A percentile compares a stretch with the other conserved stretches of the same genome.
Evolutionary conservation across 2,888 invertebrate species (phyloP).

Genomic region (Eilema depressum): DNA sequence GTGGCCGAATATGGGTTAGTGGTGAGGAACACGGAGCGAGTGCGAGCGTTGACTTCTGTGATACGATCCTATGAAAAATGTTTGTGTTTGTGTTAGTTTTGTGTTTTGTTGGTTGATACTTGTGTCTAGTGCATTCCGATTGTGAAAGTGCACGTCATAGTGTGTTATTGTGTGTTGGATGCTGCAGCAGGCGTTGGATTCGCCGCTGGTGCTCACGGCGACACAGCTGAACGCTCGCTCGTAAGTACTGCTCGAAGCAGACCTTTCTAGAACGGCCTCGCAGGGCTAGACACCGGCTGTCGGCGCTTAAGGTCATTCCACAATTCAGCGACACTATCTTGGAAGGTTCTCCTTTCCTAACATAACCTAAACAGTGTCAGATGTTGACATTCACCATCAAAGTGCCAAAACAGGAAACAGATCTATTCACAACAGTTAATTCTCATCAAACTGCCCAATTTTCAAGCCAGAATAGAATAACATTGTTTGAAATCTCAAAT

Average conservation of each 20-base stretch:
- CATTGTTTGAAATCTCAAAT: not conserved
- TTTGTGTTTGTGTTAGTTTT: constrained; percentile 69
- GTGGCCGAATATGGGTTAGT: constrained; percentile 85
- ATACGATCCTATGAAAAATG: constrained; percentile 63
- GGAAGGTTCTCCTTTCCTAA: constrained; percentile 24
- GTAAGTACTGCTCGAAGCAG: constrained; percentile 55
- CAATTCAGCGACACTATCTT: constrained; percentile 25
- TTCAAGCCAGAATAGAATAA: not conserved
- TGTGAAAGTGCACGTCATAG: constrained; percentile 77
- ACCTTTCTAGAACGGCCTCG: constrained; percentile 53
- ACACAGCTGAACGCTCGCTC: constrained; percentile 50
- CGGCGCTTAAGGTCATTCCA: constrained; percentile 24
- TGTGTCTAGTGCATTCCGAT: constrained; percentile 72
- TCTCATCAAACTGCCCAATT: not conserved
- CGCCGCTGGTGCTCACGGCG: constrained; percentile 39
- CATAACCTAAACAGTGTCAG: constrained; percentile 41
- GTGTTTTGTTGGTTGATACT: constrained; percentile 71
- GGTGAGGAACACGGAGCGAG: constrained; percentile 71
- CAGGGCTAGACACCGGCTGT: constrained; percentile 30
- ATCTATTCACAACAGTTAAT: not conserved
- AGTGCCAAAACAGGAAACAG: constrained; percentile 18
- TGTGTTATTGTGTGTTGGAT: constrained; percentile 79
- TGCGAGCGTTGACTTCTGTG: constrained; percentile 71
- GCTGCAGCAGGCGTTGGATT: constrained; percentile 55
- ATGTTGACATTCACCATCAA: constrained; percentile 23